phyloP scores from a whole-genome alignment of 2,113 vertebrate genomes.

The Oryzias celebensis region DNA sequence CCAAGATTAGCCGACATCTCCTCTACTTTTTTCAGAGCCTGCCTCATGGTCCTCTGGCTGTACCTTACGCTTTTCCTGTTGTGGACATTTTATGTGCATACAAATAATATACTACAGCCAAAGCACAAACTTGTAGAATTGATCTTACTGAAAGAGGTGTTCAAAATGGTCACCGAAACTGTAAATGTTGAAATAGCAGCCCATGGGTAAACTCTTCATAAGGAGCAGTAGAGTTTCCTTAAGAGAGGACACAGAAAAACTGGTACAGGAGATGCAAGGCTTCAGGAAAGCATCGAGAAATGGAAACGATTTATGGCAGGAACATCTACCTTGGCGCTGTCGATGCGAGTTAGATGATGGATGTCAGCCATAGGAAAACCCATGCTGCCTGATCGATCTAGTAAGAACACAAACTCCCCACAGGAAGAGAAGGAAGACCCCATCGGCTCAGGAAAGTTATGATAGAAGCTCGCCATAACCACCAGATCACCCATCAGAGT shows the following conservation, averaged over 20 bases:
- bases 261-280: background rate
- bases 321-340: conserved; percentile 77
- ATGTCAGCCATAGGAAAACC: background rate
- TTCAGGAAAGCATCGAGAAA: background rate
- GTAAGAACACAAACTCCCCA: conserved; percentile 84
- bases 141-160: conserved; percentile 75
- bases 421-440: conserved; percentile 43
- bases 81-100: background rate
- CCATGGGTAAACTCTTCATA: conserved; percentile 85
- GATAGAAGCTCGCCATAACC: conserved; percentile 84
- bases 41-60: conserved; percentile 75
- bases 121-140: background rate
- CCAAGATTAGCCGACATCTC: conserved; percentile 72
- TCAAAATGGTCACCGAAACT: conserved; percentile 80
- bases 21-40: conserved; percentile 71
- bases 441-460: conserved; percentile 72
- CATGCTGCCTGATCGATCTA: conserved; percentile 86
- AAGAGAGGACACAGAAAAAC: background rate
- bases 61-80: conserved; percentile 82
- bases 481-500: conserved; percentile 79
- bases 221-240: conserved; percentile 82
- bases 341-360: conserved; percentile 54
- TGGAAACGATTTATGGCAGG: background rate
- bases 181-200: conserved; percentile 87
- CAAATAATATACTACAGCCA: background rate